Conservation (phyloP, 35 echinoderm and acorn worm species). For the Hemicentrotus pulcherrimus region DNA sequence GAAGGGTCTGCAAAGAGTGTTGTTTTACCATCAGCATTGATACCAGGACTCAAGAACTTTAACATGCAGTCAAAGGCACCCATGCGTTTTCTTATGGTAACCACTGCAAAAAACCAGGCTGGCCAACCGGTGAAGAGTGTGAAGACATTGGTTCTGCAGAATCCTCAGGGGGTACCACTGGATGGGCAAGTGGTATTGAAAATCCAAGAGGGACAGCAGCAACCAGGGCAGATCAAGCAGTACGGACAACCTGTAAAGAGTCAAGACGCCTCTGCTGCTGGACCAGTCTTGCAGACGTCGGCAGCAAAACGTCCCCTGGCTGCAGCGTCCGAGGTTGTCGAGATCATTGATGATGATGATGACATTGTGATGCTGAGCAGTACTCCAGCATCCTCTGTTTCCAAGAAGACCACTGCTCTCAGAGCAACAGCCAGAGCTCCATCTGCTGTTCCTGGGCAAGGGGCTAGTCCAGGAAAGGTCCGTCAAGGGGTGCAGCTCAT, state of each 20-base stretch:
- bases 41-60: neutral
- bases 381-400: neutral
- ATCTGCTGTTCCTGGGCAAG: neutral
- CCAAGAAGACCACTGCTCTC: neutral
- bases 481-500: neutral
- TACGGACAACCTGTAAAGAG: neutral
- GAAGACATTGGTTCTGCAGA: neutral
- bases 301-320: neutral
- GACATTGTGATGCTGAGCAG: constrained; percentile 31
- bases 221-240: neutral
- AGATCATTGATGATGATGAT: constrained; percentile 26
- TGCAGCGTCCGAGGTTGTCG: neutral
- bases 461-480: neutral
- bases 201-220: neutral
- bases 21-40: neutral
- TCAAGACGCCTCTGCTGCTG: neutral
- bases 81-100: neutral
- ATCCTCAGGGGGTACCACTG: neutral
- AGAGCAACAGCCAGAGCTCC: neutral
- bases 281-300: neutral
- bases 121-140: neutral
- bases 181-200: neutral
- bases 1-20: neutral
- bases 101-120: neutral
- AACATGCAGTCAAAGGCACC: neutral